Evolutionary conservation across 2,797 vertebrate species (phyloP).

Genomic region (Anniella stebbinsi): DNA sequence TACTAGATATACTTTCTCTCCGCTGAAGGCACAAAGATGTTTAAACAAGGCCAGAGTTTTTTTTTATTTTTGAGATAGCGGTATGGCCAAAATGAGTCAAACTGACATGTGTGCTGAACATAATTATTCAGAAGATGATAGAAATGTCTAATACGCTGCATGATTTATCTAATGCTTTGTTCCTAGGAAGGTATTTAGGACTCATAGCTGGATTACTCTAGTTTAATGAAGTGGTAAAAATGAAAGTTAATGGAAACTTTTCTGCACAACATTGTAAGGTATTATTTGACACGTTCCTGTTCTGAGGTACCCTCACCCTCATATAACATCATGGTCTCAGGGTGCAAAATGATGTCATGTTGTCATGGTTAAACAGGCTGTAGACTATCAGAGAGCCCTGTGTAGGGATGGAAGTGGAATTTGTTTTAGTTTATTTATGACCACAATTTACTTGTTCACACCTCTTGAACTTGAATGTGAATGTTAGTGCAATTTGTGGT

Average conservation of each 20-base stretch:
- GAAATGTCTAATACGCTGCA: slow-evolving; percentile 16
- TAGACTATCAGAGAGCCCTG: too few species aligned
- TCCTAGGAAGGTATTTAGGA: background rate
- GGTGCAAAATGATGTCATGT: background rate
- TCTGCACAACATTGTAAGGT: background rate
- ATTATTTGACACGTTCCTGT: background rate
- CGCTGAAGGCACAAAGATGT: slow-evolving; percentile 31
- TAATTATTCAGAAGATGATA: slow-evolving; percentile 44
- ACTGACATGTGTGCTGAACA: slow-evolving; percentile 26
- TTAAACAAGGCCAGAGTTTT: slow-evolving; percentile 2
- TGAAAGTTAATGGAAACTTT: background rate
- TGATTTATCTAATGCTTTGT: slow-evolving; percentile 16
- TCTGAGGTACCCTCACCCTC: too few species aligned
- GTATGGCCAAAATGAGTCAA: slow-evolving; percentile 14
- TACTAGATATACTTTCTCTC: slow-evolving; percentile 17
- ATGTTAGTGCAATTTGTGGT: too few species aligned
- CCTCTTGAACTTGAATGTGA: too few species aligned
- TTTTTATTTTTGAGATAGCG: slow-evolving; percentile 32
- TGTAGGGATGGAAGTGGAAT: too few species aligned
- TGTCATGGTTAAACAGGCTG: background rate
- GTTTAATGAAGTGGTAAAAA: background rate
- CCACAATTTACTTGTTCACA: too few species aligned
- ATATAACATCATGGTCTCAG: background rate
- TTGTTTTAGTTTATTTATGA: too few species aligned
- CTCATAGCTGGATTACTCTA: background rate